Evolutionary conservation across 2,888 invertebrate genomes (phyloP).

Genomic region (Aporophyla nigra): DNA sequence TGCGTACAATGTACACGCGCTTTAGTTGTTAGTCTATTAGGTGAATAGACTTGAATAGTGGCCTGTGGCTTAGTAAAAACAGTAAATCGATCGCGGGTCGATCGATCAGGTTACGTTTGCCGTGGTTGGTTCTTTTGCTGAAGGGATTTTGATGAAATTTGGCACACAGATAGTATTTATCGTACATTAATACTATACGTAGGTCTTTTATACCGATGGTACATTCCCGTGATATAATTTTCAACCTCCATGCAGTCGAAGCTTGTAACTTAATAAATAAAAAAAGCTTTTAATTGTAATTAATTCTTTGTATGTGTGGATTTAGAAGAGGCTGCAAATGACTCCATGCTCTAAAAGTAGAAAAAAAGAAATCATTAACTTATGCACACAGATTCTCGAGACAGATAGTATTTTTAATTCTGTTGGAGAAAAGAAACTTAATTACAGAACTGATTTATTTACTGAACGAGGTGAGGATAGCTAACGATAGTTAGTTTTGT

Average conservation of each 20-base stretch:
- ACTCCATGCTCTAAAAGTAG: slow-evolving; percentile 28
- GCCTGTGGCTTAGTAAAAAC: too few relatives aligned
- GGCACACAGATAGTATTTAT: too few relatives aligned
- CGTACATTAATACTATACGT: too few relatives aligned
- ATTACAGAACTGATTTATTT: slow-evolving; percentile 25
- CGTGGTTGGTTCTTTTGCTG: too few relatives aligned
- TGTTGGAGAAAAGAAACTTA: slow-evolving; percentile 12
- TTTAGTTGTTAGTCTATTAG: neutral
- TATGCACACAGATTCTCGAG: slow-evolving; percentile 28
- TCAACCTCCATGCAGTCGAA: too few relatives aligned
- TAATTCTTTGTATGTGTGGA: neutral
- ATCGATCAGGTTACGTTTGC: too few relatives aligned
- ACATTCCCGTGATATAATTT: too few relatives aligned
- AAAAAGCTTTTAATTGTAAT: neutral
- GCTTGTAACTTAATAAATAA: too few relatives aligned
- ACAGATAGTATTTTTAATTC: slow-evolving; percentile 20
- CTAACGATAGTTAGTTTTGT: neutral
- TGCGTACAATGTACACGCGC: slow-evolving; percentile 3
- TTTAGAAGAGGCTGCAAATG: neutral
- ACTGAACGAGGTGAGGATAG: neutral
- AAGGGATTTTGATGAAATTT: too few relatives aligned
- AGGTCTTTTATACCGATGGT: too few relatives aligned
- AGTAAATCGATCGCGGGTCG: too few relatives aligned
- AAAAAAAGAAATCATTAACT: slow-evolving; percentile 23
- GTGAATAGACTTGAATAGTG: neutral